Evolutionary conservation across 2,888 invertebrate genomes (phyloP).

Genomic region (Salpingus planirostris): DNA sequence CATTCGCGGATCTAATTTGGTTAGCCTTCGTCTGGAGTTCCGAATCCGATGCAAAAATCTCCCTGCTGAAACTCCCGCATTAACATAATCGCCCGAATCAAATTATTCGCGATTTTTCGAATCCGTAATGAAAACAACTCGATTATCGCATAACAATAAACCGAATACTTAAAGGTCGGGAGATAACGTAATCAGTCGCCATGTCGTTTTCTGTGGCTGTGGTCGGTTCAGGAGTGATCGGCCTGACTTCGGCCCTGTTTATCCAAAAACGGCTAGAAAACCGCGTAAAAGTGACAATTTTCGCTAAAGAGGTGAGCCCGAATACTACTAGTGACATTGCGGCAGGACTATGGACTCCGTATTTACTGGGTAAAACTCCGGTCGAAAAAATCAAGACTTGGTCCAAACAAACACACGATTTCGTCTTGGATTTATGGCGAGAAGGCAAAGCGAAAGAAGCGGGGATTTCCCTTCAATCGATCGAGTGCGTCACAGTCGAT

Average conservation of each 20-base stretch:
- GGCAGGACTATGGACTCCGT: constrained; percentile 70
- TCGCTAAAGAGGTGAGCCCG: constrained; percentile 59
- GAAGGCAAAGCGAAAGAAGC: constrained; percentile 38
- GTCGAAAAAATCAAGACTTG: constrained; percentile 50
- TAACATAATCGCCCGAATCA: no score
- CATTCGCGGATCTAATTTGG: constrained; percentile 20
- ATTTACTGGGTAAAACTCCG: constrained; percentile 50
- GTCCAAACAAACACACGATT: constrained; percentile 53
- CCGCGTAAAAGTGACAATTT: constrained; percentile 49
- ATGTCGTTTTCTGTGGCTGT: constrained; percentile 44
- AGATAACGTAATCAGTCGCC: no score
- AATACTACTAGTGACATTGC: constrained; percentile 70
- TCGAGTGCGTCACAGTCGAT: constrained; percentile 26
- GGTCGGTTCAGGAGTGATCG: constrained; percentile 70
- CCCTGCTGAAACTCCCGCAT: no score
- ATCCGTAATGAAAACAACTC: no score
- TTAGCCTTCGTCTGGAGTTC: no score
- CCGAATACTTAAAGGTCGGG: no score
- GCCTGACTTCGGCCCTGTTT: constrained; percentile 58
- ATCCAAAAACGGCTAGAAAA: constrained; percentile 51
- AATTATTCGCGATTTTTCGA: no score
- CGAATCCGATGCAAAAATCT: no score
- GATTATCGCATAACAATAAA: no score
- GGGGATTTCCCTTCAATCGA: constrained; percentile 23
- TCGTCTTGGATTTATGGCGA: constrained; percentile 51